A percentile compares a stretch with the other conserved stretches of the same genome.
phyloP scores from a whole-genome alignment of 2,888 invertebrate genomes.

The Lasioglossum pauxillum region DNA sequence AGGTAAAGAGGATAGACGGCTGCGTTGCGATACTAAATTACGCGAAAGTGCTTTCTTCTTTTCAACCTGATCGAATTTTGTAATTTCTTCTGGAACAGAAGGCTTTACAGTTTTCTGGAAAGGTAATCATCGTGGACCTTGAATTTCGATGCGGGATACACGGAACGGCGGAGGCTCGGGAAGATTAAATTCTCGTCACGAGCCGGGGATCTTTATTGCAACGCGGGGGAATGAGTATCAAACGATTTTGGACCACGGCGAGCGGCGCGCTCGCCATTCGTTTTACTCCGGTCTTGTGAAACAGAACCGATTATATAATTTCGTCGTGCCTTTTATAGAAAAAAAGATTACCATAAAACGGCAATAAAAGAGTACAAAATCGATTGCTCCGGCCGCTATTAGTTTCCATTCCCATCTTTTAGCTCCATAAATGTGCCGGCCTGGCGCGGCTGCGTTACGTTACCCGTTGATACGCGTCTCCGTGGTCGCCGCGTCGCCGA shows the following conservation, averaged over 20 bases:
- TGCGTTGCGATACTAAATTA: not conserved
- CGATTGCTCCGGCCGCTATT: not conserved
- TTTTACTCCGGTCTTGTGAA: not conserved
- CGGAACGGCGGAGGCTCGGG: not conserved
- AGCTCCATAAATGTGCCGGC: not conserved
- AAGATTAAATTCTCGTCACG: slow-evolving; percentile 6
- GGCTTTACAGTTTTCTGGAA: not conserved
- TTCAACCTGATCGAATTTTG: not conserved
- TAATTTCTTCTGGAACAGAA: not conserved
- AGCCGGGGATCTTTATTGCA: slow-evolving; percentile 1
- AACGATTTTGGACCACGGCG: not conserved
- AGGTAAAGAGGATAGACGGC: not conserved
- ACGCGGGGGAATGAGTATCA: not conserved
- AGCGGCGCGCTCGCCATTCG: not conserved
- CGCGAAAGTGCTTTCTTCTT: not conserved
- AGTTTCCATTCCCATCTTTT: slow-evolving; percentile 5
- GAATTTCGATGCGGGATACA: not conserved
- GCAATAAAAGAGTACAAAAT: slow-evolving; percentile 11
- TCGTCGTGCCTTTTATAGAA: not conserved
- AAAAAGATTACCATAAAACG: slow-evolving; percentile 15
- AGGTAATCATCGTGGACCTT: not conserved
- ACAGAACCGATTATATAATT: slow-evolving; percentile 8
- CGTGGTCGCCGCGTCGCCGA: not conserved
- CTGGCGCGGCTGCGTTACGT: not conserved
- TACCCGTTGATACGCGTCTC: slow-evolving; percentile 13